Conservation (phyloP, 2,888 invertebrate genomes). For the Nemotelus pantherinus region DNA sequence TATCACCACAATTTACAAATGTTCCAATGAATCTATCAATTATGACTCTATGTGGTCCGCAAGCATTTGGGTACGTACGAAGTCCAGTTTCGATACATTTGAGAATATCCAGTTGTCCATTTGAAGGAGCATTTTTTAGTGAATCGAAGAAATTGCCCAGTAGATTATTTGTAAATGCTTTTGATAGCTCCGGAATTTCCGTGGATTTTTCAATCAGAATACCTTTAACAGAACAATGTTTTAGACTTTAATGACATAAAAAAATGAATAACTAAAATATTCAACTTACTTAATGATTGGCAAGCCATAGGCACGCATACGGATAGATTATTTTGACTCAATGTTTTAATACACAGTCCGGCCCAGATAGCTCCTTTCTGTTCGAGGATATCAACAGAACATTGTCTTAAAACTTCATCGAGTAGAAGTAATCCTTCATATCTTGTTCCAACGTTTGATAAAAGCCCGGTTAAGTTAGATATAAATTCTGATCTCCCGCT, state of each 20-base stretch:
- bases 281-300: slow-evolving; percentile 47
- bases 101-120: slow-evolving; percentile 52
- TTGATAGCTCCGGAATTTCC: slow-evolving; percentile 56
- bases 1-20: slow-evolving; percentile 55
- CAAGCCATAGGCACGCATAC: slow-evolving; percentile 51
- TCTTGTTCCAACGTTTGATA: slow-evolving; percentile 53
- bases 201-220: slow-evolving; percentile 54
- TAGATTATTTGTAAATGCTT: slow-evolving; percentile 54
- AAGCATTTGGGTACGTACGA: slow-evolving; percentile 56
- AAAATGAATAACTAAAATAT: not conserved
- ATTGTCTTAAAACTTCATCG: slow-evolving; percentile 54
- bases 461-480: slow-evolving; percentile 54
- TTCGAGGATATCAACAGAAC: slow-evolving; percentile 53
- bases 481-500: slow-evolving; percentile 26
- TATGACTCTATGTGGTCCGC: slow-evolving; percentile 54
- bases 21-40: slow-evolving; percentile 56
- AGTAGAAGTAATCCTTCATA: slow-evolving; percentile 54
- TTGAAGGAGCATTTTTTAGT: slow-evolving; percentile 49
- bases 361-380: slow-evolving; percentile 56
- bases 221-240: slow-evolving; percentile 47
- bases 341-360: slow-evolving; percentile 55
- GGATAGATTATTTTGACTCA: slow-evolving; percentile 52
- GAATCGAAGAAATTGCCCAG: slow-evolving; percentile 56
- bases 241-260: not conserved
- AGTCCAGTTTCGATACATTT: slow-evolving; percentile 57